A percentile compares a stretch with the other conserved stretches of the same genome.
Evolutionary conservation across 2,797 vertebrate species (phyloP).

Genomic region (Fringilla coelebs): DNA sequence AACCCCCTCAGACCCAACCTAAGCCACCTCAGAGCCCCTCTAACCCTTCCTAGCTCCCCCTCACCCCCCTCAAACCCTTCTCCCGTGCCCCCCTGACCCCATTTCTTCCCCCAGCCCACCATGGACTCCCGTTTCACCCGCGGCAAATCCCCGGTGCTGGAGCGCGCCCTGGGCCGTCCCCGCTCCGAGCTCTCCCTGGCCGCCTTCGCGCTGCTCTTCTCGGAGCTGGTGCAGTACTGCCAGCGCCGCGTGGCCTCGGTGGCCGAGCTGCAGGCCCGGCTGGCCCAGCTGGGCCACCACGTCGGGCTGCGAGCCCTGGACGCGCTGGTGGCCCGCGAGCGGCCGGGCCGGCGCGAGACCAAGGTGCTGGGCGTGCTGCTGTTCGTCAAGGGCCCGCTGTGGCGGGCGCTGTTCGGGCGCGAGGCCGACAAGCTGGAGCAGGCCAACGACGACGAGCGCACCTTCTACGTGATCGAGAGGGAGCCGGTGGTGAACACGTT

Average conservation of each 20-base stretch:
- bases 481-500: conserved; percentile 92
- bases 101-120: not conserved
- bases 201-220: conserved; percentile 92
- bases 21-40: too few relatives aligned
- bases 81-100: too few relatives aligned
- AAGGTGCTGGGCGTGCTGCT: conserved; percentile 93
- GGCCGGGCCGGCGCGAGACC: conserved; percentile 88
- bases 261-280: conserved; percentile 88
- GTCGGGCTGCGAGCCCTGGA: conserved; percentile 90
- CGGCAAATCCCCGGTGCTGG: conserved; percentile 89
- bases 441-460: conserved; percentile 93
- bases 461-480: conserved; percentile 94
- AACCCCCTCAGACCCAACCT: too few relatives aligned
- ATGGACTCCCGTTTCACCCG: conserved; percentile 93
- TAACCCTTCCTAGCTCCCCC: too few relatives aligned
- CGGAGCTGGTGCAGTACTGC: conserved; percentile 96
- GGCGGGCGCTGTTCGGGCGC: conserved; percentile 90
- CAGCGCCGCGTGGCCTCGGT: conserved; percentile 95
- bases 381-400: conserved; percentile 90
- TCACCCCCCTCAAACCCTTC: too few relatives aligned
- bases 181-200: conserved; percentile 88
- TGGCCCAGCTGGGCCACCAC: conserved; percentile 88
- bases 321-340: conserved; percentile 87
- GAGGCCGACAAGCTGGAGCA: conserved; percentile 96
- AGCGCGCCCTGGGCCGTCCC: conserved; percentile 84